Evolutionary conservation across 2,113 vertebrate genomes (phyloP), one percentile per base, ranked within the genome.

Genomic region (Semicossyphus pulcher): DNA sequence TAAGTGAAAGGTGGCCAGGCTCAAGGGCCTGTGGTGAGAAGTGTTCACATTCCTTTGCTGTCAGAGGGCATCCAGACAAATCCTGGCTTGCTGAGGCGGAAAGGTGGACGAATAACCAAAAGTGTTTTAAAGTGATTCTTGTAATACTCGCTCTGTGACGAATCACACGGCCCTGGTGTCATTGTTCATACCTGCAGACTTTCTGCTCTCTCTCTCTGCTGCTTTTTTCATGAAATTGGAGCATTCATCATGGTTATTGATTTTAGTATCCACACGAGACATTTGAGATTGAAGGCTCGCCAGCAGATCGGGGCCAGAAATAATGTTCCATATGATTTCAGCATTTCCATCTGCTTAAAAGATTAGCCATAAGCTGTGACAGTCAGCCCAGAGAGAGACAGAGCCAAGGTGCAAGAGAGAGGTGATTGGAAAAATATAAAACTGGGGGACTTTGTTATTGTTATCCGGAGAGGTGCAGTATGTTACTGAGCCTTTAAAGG

Each of bases 31-130:
- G 84, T 80, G 65, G 86, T 86, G 72, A 87, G 87, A 91, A 90
- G 62, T 84, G 10, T 78, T 91, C 88, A 91, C 93, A 94, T 94
- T 94, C 92, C 91, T 70, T 81, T 85, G 72, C 86, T 90, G 86
- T 93, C 90, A 89, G 86, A 87, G 91, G 87, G 86, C 91, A 92
- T 74, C 70, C 72, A 84, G 88, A 78, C 93, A 20, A 84, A 92
- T 92, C 89, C 67, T 80, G 88, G 88, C 92, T 85, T 93, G 92
- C 80, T 86, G 76, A 78, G 76, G 64, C 45, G 8, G 64, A 85
- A 83, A 83, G 73, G 65, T 84, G 72, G 28, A 78, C 53, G 28
- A 70, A 63, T 72, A 74, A 70, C 56, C 32, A 10, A 75, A 77
- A 66, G 20, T 37, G 12, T 45, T 59, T 69, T 23, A 7, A 39